These are phyloP conservation scores for Sorex maritimensis DNA, from an alignment of 2,797 vertebrate genomes.

Conservation along the genomic window DNA sequence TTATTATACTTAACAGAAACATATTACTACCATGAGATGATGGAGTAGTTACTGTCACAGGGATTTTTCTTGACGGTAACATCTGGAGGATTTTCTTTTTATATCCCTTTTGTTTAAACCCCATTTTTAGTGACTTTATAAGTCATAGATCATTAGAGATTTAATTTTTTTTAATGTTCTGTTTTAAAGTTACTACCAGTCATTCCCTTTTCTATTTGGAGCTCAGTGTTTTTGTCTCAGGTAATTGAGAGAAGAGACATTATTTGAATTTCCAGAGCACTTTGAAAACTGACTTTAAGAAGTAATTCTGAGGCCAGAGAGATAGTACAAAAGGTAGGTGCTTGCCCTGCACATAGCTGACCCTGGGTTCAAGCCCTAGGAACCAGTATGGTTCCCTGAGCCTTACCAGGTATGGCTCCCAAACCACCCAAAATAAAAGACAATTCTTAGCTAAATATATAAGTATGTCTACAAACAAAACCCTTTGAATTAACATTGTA, in stretches of 20 bases:
- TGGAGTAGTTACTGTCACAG: constrained; percentile 87
- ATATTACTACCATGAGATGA: constrained; percentile 86
- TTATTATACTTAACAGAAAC: constrained; percentile 80
- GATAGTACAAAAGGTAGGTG: no score
- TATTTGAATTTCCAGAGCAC: constrained; percentile 43
- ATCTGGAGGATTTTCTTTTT: constrained; percentile 86
- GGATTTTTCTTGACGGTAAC: constrained; percentile 90
- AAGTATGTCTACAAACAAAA: not conserved
- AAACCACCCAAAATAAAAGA: not conserved
- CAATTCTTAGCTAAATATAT: constrained; percentile 38
- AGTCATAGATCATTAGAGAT: constrained; percentile 40
- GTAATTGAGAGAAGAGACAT: constrained; percentile 30
- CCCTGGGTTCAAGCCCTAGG: no score
- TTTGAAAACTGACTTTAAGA: constrained; percentile 56
- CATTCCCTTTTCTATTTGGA: constrained; percentile 64
- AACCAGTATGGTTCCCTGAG: no score
- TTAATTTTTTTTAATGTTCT: constrained; percentile 52
- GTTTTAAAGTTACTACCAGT: constrained; percentile 50
- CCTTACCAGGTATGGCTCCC: no score
- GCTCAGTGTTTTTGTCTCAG: constrained; percentile 73
- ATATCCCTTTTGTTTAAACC: constrained; percentile 84
- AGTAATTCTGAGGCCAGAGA: not conserved
- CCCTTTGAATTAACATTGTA: not conserved
- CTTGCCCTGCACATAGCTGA: no score
- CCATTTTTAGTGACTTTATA: constrained; percentile 76